phyloP scores from a whole-genome alignment of 2,797 vertebrate species.

The Echiichthys vipera region DNA sequence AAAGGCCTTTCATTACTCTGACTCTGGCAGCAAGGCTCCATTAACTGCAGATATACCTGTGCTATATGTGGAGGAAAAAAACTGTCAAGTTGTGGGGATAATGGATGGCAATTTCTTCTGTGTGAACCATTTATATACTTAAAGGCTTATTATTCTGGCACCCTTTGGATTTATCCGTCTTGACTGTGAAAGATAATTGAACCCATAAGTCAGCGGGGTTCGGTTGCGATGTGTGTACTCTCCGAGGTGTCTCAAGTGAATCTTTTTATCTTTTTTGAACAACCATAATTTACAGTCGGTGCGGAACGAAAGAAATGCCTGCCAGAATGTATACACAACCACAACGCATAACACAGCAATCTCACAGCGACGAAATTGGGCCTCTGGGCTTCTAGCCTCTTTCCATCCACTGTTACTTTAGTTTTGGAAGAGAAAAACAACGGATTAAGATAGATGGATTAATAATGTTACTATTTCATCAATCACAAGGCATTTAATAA shows the following conservation, averaged over 20 bases:
- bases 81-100: slow-evolving; percentile 49
- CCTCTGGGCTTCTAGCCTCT: not conserved
- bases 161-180: slow-evolving; percentile 57
- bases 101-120: slow-evolving; percentile 43
- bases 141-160: slow-evolving; percentile 51
- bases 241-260: slow-evolving; percentile 33
- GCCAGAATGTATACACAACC: slow-evolving; percentile 12
- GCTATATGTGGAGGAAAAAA: too few relatives aligned
- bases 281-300: slow-evolving; percentile 33
- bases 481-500: not conserved
- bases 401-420: not conserved
- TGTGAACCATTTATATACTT: slow-evolving; percentile 51
- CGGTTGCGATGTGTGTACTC: slow-evolving; percentile 15
- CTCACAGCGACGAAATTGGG: slow-evolving; percentile 18
- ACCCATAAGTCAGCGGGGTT: slow-evolving; percentile 59
- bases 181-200: slow-evolving; percentile 62
- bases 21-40: slow-evolving; percentile 20
- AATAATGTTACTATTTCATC: too few relatives aligned
- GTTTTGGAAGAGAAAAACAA: not conserved
- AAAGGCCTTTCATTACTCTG: slow-evolving; percentile 8
- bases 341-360: slow-evolving; percentile 29
- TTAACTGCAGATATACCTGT: slow-evolving; percentile 39
- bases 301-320: slow-evolving; percentile 24
- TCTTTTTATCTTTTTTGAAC: slow-evolving; percentile 38
- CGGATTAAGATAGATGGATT: not conserved